Evolutionary conservation across 2,113 vertebrate genomes (phyloP), one percentile per base, ranked within the genome.

Genomic region (Mustela lutreola): DNA sequence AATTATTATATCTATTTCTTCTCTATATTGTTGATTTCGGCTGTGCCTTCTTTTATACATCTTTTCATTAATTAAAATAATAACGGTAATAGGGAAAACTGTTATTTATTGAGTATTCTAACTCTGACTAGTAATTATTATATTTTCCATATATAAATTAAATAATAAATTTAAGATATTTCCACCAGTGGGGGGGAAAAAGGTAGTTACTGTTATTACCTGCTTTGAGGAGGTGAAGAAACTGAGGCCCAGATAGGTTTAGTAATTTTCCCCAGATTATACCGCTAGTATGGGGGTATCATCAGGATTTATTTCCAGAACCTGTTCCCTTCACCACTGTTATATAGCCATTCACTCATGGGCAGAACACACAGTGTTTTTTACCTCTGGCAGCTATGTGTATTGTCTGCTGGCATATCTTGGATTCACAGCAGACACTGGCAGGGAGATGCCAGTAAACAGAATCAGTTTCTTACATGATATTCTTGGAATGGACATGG

Each of bases 71-170:
- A 92, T 67, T 95, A 82, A 93, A 85, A 75, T 4, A 85, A 58
- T 58, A 75, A 81, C 70, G 39, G 9, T 94, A 80, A 91, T 31
- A 93, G 67, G 89, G 71, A 95, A 96, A 95, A 94, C 36, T 62
- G 78, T 18, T 80, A 92, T 93, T 90, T 87, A 50, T 60, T 92
- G 12, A 88, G 19, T n/a, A 6, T 84, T 11, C 19, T 91, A 96
- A 82, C 45, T 87, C 11, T 89, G 53, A 7, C 31, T 45, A 82
- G 4, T 92, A 89, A 53, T 73, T 50, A 11, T 63, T 53, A 19
- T 65, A 62, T 92, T 92, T 96, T 67, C 39, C 48, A 63, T 86
- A 62, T 78, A 3, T 87, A 89, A 83, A 93, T 81, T 71, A 50
- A 31, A 31, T 87, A 58, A 93, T 45, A 67, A 62, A 62, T 10